Conservation (phyloP, 2,888 invertebrate species). For the Eulithis prunata region DNA sequence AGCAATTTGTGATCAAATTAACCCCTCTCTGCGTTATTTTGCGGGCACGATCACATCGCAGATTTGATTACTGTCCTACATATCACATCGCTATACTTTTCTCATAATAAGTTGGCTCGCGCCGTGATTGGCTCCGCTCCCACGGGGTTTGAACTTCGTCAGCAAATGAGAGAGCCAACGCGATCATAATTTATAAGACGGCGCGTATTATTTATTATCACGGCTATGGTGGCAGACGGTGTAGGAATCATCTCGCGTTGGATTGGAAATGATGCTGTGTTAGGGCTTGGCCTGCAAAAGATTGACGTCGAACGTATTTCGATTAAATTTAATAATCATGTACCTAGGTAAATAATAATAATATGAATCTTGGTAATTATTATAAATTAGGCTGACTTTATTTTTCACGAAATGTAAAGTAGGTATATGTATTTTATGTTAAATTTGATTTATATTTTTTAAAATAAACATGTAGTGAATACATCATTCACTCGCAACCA, state of each 20-base stretch:
- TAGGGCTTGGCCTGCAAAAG: no score
- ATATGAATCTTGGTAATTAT: no score
- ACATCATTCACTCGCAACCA: conserved; percentile 35
- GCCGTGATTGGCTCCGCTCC: conserved; percentile 81
- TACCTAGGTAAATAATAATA: no score
- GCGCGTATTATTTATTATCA: conserved; percentile 77
- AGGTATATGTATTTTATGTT: background rate
- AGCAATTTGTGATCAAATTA: no score
- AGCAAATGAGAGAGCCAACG: conserved; percentile 83
- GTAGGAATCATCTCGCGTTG: conserved; percentile 25
- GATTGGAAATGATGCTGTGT: conserved; percentile 29
- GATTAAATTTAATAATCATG: no score
- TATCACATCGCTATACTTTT: conserved; percentile 57
- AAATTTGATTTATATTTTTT: conserved; percentile 10
- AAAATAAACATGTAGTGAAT: conserved; percentile 21
- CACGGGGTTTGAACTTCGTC: conserved; percentile 79
- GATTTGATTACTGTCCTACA: conserved; percentile 34
- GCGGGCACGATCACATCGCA: conserved; percentile 26
- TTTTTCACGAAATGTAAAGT: background rate
- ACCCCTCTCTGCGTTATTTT: conserved; percentile 14
- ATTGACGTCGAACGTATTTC: no score
- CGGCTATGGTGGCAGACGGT: conserved; percentile 57
- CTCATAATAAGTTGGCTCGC: conserved; percentile 72
- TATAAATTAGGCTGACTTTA: background rate
- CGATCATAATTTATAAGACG: conserved; percentile 82